Evolutionary conservation across 2,113 vertebrate genomes (phyloP), one percentile per base, ranked within the genome.

Genomic region (Upupa epops): DNA sequence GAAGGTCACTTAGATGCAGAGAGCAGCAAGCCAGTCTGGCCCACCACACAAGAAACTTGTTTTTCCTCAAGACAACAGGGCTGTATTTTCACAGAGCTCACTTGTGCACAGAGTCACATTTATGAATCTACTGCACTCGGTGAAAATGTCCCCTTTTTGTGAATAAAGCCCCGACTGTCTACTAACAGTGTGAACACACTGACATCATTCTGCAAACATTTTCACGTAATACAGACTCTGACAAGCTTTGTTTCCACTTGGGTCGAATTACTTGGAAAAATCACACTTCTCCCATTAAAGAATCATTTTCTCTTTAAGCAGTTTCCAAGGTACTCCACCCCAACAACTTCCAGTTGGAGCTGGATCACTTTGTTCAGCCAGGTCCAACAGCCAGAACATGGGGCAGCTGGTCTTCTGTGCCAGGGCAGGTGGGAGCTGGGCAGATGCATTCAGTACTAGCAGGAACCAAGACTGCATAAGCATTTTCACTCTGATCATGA

Each of bases 141-240:
- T 21, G 60, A 88, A 83, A 94, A 92, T 34, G 31, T 63, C 46
- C 34, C 55, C 46, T 83, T 92, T 93, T 76, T 59, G 45, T 83
- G 89, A 92, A 89, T 81, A 95, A 96, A 95, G 77, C 83, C 74
- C 55, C 31, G 75, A 84, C 88, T 84, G 79, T 90, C 90, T 96
- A 36, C 76, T 90, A 64, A 64, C 61, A 89, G 86, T 49, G 64
- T 78, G 93, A 86, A 87, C 60, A 90, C 54, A 58, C 90, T 97
- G 94, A 97, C 60, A 94, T 96, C 85, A 94, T 78, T 94, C 86
- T 81, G 58, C 55, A 90, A 86, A 96, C 94, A 94, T 95, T 93
- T 97, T 78, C 88, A 79, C 81, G 70, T 92, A 88, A 83, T 85
- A 89, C 63, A 73, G 70, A 59, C 80, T 95, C 95, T 73, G 77